phyloP scores from a whole-genome alignment of 2,113 vertebrate species.

The Phrynosoma platyrhinos region DNA sequence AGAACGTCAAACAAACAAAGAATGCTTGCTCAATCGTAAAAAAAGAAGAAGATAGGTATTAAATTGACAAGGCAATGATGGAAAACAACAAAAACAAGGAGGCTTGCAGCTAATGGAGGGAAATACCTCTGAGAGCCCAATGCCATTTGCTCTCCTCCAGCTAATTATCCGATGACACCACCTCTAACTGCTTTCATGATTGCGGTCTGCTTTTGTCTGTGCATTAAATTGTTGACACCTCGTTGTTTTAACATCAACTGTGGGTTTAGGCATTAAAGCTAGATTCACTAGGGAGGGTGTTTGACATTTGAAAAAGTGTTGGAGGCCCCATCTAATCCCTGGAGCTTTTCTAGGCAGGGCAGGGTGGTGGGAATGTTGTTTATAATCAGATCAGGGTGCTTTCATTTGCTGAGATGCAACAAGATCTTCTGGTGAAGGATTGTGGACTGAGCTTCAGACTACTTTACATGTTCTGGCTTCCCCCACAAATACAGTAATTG shows the following conservation, averaged over 20 bases:
- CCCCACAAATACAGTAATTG: not conserved
- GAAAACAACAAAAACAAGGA: conserved; percentile 72
- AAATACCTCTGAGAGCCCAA: conserved; percentile 48
- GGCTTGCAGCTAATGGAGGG: conserved; percentile 68
- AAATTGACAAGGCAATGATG: conserved; percentile 67
- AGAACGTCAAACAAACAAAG: conserved; percentile 76
- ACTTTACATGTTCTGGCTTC: not conserved
- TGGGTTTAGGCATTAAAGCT: conserved; percentile 62
- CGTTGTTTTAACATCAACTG: conserved; percentile 57
- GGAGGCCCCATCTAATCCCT: not conserved
- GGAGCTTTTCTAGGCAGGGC: not conserved
- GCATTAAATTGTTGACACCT: conserved; percentile 55
- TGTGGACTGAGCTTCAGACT: not conserved
- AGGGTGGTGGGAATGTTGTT: not conserved
- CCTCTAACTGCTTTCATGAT: conserved; percentile 55
- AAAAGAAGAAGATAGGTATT: conserved; percentile 62
- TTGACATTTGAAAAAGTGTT: conserved; percentile 36
- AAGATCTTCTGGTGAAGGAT: not conserved
- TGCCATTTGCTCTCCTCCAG: conserved; percentile 66
- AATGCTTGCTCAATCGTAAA: conserved; percentile 67
- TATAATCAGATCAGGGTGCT: not conserved
- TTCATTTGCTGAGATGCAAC: not conserved
- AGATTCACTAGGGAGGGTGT: not conserved
- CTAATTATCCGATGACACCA: conserved; percentile 62
- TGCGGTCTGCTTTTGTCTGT: conserved; percentile 40